A percentile compares a stretch with the other conserved stretches of the same genome.
Evolutionary conservation across 2,797 vertebrate species (phyloP).

Genomic region (Coranthus polyacanthus): DNA sequence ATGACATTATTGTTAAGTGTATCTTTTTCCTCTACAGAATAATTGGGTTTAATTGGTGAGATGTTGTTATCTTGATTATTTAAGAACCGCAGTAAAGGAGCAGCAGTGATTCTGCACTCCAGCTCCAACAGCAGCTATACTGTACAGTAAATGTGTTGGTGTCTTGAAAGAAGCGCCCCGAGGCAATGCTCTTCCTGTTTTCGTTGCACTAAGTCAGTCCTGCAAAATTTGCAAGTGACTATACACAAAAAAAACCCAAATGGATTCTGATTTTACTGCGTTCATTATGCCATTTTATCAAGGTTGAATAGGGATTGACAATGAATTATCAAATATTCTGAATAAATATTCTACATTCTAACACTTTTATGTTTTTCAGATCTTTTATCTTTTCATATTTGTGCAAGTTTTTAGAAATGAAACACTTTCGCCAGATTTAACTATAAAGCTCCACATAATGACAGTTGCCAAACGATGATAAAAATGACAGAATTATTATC

Average conservation of each 20-base stretch:
- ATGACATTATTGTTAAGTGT: background rate
- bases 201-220: slow-evolving; percentile 53
- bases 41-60: background rate
- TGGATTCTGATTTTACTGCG: slow-evolving; percentile 1
- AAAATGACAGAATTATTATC: slow-evolving; percentile 27
- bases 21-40: slow-evolving; percentile 4
- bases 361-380: no score
- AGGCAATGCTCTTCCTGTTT: slow-evolving; percentile 71
- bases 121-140: slow-evolving; percentile 43
- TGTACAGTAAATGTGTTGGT: slow-evolving; percentile 38
- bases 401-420: slow-evolving; percentile 19
- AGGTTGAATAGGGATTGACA: background rate
- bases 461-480: slow-evolving; percentile 15
- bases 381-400: background rate
- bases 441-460: slow-evolving; percentile 18
- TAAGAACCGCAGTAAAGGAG: slow-evolving; percentile 49
- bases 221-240: slow-evolving; percentile 63
- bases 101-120: slow-evolving; percentile 62
- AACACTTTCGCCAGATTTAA: slow-evolving; percentile 29
- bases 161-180: slow-evolving; percentile 62
- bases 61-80: slow-evolving; percentile 13
- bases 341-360: slow-evolving; percentile 1
- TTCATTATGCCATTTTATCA: background rate
- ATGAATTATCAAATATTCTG: background rate
- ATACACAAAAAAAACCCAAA: slow-evolving; percentile 15